Evolutionary conservation across 2,888 invertebrate genomes (phyloP).

Genomic region (Parnassius glacialis): DNA sequence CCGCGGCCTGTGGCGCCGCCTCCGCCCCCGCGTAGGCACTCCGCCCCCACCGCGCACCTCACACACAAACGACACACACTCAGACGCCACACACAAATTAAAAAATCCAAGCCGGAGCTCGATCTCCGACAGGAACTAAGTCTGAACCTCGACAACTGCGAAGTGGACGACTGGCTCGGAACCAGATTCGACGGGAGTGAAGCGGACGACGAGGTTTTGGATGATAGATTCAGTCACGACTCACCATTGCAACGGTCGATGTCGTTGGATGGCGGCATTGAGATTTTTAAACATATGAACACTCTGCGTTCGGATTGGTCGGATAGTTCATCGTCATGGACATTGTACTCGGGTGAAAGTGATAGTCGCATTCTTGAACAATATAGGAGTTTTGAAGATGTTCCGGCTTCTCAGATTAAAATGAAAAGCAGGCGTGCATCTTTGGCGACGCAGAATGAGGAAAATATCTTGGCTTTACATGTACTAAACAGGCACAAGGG

Average conservation of each 20-base stretch:
- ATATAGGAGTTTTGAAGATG: conserved; percentile 67
- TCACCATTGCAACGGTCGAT: conserved; percentile 62
- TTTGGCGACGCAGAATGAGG: conserved; percentile 46
- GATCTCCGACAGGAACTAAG: conserved; percentile 66
- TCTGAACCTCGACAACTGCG: conserved; percentile 54
- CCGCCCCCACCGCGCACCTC: conserved; percentile 23
- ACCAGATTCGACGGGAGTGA: conserved; percentile 44
- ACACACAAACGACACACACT: conserved; percentile 30
- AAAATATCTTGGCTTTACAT: conserved; percentile 48
- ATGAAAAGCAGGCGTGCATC: conserved; percentile 71
- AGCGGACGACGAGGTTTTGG: conserved; percentile 25
- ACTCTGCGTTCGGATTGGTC: conserved; percentile 58
- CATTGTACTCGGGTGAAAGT: conserved; percentile 50
- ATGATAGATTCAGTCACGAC: conserved; percentile 55
- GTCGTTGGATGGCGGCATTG: conserved; percentile 64
- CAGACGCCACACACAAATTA: conserved; percentile 49
- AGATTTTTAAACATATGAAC: conserved; percentile 60
- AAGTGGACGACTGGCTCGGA: conserved; percentile 65
- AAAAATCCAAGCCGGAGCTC: conserved; percentile 42
- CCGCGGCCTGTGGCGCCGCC: conserved; percentile 67
- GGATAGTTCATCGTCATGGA: conserved; percentile 50
- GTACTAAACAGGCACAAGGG: conserved; percentile 62
- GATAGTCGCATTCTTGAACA: conserved; percentile 39
- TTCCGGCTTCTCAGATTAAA: conserved; percentile 60
- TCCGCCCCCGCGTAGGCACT: conserved; percentile 31